Percentiles rank a stretch among this genome's conserved stretches.
Conservation (phyloP, 2,113 vertebrate species). For the Heterotis niloticus region DNA sequence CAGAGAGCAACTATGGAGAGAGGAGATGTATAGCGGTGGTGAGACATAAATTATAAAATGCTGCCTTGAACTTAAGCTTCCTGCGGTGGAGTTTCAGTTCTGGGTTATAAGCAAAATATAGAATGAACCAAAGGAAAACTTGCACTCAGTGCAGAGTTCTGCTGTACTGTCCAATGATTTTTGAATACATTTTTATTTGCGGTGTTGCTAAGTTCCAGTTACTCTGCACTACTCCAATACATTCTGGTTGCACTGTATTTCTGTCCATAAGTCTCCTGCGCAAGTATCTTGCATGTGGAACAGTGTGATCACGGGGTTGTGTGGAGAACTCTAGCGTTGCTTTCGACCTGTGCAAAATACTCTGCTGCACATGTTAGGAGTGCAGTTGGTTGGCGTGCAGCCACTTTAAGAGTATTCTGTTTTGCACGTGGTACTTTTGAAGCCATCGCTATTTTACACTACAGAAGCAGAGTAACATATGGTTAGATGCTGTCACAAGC, state of each 20-base stretch:
- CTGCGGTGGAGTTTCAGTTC: too few species aligned
- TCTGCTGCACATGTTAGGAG: neutral
- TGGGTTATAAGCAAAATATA: too few species aligned
- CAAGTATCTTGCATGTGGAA: neutral
- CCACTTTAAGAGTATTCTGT: neutral
- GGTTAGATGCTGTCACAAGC: conserved; percentile 40
- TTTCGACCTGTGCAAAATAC: neutral
- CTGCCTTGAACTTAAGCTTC: too few species aligned
- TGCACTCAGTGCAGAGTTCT: too few species aligned
- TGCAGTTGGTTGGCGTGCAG: neutral
- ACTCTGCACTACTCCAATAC: too few species aligned
- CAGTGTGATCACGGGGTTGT: neutral
- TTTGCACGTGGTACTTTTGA: neutral
- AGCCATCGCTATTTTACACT: neutral
- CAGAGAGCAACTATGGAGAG: too few species aligned
- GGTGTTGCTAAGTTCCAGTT: neutral
- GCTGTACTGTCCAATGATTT: neutral
- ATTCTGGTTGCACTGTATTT: neutral
- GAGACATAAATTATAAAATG: too few species aligned
- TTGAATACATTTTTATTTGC: neutral
- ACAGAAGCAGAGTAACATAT: conserved; percentile 34
- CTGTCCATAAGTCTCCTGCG: neutral
- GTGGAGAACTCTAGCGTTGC: neutral
- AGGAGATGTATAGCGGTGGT: too few species aligned
- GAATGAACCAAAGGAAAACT: too few species aligned